These are phyloP conservation scores for Remorina albescens DNA, from an alignment of 2,797 vertebrate genomes.

Conservation along the genomic window DNA sequence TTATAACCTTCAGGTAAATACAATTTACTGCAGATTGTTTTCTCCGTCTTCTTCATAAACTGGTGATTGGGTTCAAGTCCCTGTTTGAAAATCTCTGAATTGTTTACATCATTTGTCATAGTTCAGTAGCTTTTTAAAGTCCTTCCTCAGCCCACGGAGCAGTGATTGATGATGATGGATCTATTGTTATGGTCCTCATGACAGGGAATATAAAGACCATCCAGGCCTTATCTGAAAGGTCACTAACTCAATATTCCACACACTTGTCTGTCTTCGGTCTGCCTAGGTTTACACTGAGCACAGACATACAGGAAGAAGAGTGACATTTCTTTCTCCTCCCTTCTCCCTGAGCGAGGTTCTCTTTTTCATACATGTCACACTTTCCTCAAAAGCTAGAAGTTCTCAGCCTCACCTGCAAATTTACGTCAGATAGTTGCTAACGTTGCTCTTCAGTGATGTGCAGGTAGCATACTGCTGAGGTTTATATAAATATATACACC, in stretches of 20 bases:
- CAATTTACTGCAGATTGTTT: not conserved
- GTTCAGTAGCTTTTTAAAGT: conserved; percentile 17
- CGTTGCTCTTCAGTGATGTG: not conserved
- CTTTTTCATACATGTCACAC: conserved; percentile 21
- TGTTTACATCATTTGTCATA: conserved; percentile 44
- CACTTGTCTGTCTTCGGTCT: conserved; percentile 42
- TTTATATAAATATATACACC: not conserved
- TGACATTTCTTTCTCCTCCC: conserved; percentile 62
- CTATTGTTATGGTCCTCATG: conserved; percentile 56
- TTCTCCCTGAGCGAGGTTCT: conserved; percentile 34
- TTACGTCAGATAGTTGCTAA: not conserved
- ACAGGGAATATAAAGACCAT: conserved; percentile 65
- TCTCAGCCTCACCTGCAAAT: conserved; percentile 4
- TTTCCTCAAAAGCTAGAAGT: conserved; percentile 31
- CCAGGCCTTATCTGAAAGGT: conserved; percentile 73
- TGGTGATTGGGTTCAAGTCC: not conserved
- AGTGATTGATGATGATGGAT: conserved; percentile 75
- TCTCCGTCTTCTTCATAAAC: not conserved
- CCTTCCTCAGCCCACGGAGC: conserved; percentile 19
- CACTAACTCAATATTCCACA: conserved; percentile 70
- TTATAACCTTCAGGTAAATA: not conserved
- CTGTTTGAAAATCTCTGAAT: conserved; percentile 4
- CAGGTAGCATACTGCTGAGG: not conserved
- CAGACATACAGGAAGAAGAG: conserved; percentile 42
- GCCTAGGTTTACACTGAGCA: conserved; percentile 27